These are phyloP conservation scores for Brienomyrus brachyistius DNA, from an alignment of 2,113 vertebrate species.

Conservation along the genomic window DNA sequence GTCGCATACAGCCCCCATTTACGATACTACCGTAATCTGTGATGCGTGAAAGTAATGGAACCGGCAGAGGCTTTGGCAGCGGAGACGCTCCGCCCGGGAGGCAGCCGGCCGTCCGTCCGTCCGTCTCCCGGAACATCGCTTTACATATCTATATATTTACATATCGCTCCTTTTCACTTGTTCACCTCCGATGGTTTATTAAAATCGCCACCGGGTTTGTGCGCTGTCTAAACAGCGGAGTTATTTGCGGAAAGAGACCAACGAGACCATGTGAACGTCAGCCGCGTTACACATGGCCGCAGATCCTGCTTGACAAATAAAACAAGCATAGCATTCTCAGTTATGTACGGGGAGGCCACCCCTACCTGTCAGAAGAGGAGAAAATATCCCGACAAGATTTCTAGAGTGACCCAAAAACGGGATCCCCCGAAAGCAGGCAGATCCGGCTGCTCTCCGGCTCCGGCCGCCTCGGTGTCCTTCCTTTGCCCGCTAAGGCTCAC, in stretches of 20 bases:
- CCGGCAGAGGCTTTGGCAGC: background rate
- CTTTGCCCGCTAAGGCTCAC: background rate
- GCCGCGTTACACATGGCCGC: background rate
- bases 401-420: background rate
- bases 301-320: background rate
- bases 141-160: no score
- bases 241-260: background rate
- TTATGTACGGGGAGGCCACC: background rate
- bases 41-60: background rate
- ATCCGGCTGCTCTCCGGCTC: background rate
- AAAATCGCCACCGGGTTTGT: background rate
- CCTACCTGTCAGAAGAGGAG: background rate
- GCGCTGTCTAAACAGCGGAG: background rate
- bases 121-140: background rate
- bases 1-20: background rate
- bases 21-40: background rate
- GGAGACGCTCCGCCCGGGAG: background rate
- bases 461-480: background rate
- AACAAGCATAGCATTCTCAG: background rate
- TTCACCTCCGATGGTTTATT: background rate
- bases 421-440: background rate
- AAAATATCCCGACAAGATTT: background rate
- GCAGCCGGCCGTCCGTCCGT: background rate
- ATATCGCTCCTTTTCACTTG: background rate
- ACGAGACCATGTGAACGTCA: background rate